Evolutionary conservation across 2,888 invertebrate genomes (phyloP).

Genomic region (Lasioglossum villosulum): DNA sequence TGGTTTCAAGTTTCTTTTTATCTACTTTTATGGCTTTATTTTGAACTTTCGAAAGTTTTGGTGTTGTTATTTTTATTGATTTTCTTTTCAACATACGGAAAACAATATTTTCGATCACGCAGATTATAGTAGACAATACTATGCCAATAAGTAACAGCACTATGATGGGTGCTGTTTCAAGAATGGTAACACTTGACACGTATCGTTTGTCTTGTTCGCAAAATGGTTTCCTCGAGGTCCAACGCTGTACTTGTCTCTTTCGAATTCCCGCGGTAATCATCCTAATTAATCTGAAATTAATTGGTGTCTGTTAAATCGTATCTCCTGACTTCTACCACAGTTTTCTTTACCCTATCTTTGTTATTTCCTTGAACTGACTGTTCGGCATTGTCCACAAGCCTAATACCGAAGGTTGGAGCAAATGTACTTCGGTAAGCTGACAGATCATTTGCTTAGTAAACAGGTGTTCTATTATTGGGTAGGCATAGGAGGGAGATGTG

Average conservation of each 20-base stretch:
- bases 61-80: background rate
- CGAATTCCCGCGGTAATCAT: slow-evolving; percentile 74
- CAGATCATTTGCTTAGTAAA: slow-evolving; percentile 78
- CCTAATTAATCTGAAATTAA: slow-evolving; percentile 69
- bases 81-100: slow-evolving; percentile 17
- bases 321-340: background rate
- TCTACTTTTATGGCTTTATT: background rate
- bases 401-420: slow-evolving; percentile 64
- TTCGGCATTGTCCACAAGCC: slow-evolving; percentile 65
- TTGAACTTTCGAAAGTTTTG: background rate
- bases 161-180: slow-evolving; percentile 75
- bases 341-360: slow-evolving; percentile 74
- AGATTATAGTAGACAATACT: slow-evolving; percentile 69
- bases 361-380: slow-evolving; percentile 76
- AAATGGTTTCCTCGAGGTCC: slow-evolving; percentile 74
- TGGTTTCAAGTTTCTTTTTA: background rate
- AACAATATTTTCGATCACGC: slow-evolving; percentile 57
- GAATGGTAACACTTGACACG: slow-evolving; percentile 76
- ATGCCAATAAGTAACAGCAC: slow-evolving; percentile 72
- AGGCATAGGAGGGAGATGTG: slow-evolving; percentile 71
- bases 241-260: slow-evolving; percentile 71
- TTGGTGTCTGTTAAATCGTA: background rate
- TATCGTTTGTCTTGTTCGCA: slow-evolving; percentile 69
- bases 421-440: slow-evolving; percentile 78
- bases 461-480: slow-evolving; percentile 74